Evolutionary conservation across 2,113 vertebrate genomes (phyloP).

Genomic region (Eudyptes chrysolophus): DNA sequence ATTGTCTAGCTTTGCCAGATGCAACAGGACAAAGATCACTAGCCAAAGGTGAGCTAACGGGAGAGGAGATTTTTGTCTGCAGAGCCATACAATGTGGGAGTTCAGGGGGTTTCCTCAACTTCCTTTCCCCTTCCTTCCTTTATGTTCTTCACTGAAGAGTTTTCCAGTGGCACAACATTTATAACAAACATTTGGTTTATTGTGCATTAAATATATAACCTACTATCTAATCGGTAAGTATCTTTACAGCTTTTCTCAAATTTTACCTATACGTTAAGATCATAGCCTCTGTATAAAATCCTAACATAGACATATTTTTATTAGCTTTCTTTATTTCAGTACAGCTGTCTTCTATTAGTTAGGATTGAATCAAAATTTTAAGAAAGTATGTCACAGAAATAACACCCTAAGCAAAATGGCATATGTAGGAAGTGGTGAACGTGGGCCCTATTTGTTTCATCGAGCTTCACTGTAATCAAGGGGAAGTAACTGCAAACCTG

Average conservation of each 20-base stretch:
- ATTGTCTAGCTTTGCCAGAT: slow-evolving; percentile 39
- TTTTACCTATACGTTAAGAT: not conserved
- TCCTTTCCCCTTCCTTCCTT: not conserved
- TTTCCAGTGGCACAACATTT: not conserved
- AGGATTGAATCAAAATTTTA: not conserved
- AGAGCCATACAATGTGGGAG: not conserved
- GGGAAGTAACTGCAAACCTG: not conserved
- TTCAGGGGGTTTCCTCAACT: not conserved
- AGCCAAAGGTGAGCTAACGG: slow-evolving; percentile 67
- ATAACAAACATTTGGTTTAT: not conserved
- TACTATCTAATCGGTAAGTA: not conserved
- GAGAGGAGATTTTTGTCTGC: not conserved
- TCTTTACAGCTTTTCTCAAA: not conserved
- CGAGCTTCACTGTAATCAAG: not conserved
- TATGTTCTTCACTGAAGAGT: not conserved
- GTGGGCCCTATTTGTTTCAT: not conserved
- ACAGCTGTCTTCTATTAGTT: not conserved
- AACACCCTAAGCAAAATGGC: not conserved
- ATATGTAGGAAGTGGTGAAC: not conserved
- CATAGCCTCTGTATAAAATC: not conserved
- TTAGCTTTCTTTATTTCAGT: not conserved
- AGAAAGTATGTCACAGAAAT: not conserved
- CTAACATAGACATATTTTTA: not conserved
- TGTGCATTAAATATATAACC: not conserved
- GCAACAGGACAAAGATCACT: not conserved